Evolutionary conservation across 2,888 invertebrate genomes (phyloP).

Genomic region (Agonopterix heracliana): DNA sequence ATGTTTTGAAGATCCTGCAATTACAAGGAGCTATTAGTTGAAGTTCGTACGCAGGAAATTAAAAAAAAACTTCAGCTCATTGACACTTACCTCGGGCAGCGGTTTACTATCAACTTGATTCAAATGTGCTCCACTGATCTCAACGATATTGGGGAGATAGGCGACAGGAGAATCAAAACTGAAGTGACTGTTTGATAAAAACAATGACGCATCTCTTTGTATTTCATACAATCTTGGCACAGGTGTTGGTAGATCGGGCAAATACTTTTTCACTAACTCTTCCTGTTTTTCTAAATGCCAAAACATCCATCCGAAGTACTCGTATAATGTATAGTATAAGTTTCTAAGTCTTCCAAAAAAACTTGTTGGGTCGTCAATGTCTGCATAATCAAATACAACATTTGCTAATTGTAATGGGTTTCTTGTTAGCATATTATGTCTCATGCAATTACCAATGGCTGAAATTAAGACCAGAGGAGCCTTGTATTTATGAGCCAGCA

Average conservation of each 20-base stretch:
- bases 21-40: background rate
- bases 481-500: no score
- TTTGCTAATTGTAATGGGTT: constrained; percentile 27
- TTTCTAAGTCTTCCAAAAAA: background rate
- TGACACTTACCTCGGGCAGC: background rate
- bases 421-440: constrained; percentile 22
- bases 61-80: background rate
- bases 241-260: constrained; percentile 15
- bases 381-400: constrained; percentile 19
- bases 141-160: constrained; percentile 52
- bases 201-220: constrained; percentile 30
- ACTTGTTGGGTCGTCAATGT: constrained; percentile 44
- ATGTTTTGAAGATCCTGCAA: constrained; percentile 47
- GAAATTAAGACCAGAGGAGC: no score
- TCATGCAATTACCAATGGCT: constrained; percentile 25
- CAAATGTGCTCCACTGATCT: constrained; percentile 61
- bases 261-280: background rate
- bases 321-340: background rate
- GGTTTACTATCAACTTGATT: background rate
- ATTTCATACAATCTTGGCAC: constrained; percentile 26
- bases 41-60: background rate
- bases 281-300: background rate
- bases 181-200: constrained; percentile 45
- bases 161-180: constrained; percentile 42
- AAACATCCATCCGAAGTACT: background rate